Evolutionary conservation across 2,113 vertebrate genomes (phyloP).

Genomic region (Dendrocopos noguchii): DNA sequence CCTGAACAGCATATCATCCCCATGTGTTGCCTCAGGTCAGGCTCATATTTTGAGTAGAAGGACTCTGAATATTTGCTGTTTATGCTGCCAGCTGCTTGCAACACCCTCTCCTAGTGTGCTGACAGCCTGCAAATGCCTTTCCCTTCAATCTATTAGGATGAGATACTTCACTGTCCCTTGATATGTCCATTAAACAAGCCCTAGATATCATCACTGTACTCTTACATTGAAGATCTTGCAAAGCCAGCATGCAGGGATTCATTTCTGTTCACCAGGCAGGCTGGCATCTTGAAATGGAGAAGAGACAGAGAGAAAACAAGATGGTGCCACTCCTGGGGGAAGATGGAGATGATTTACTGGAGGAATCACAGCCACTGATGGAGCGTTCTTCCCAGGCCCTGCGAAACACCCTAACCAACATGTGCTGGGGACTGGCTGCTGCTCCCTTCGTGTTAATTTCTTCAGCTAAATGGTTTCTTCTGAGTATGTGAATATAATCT

Average conservation of each 20-base stretch:
- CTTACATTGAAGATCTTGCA: not conserved
- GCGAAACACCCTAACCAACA: not conserved
- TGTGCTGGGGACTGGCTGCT: slow-evolving; percentile 18
- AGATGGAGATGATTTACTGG: not conserved
- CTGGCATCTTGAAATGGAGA: not conserved
- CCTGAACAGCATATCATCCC: not conserved
- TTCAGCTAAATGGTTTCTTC: slow-evolving; percentile 60
- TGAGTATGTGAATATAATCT: slow-evolving; percentile 74
- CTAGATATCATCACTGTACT: not conserved
- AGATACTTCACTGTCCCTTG: not conserved
- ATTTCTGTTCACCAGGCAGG: not conserved
- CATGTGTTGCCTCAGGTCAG: not conserved
- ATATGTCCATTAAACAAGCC: not conserved
- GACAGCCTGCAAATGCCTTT: not conserved
- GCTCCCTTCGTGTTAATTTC: not conserved
- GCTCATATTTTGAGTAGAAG: not conserved
- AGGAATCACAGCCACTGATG: not conserved
- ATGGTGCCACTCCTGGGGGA: not conserved
- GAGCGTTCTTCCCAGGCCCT: slow-evolving; percentile 19
- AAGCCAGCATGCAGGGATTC: not conserved
- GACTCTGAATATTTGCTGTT: not conserved
- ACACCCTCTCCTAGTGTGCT: not conserved
- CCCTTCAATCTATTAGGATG: not conserved
- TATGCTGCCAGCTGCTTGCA: not conserved
- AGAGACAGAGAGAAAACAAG: not conserved